Conservation (phyloP, 2,113 vertebrate species). For the Oncorhynchus gorbuscha region DNA sequence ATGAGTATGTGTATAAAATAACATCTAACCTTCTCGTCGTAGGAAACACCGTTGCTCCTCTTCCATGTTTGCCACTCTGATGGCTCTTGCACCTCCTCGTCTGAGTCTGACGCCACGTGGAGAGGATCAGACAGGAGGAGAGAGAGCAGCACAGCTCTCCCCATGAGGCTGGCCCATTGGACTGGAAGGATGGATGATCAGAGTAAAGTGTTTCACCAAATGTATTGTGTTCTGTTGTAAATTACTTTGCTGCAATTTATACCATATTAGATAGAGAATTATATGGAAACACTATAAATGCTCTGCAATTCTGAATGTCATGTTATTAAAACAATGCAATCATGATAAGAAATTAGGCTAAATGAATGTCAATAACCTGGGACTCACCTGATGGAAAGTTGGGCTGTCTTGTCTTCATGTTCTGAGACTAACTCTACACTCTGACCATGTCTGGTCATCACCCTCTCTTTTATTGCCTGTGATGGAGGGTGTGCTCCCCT, state of each 20-base stretch:
- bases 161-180: constrained; percentile 38
- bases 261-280: no score
- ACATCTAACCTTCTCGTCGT: constrained; percentile 56
- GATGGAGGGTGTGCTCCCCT: neutral
- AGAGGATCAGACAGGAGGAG: constrained; percentile 48
- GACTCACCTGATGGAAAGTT: constrained; percentile 53
- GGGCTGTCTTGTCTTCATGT: constrained; percentile 51
- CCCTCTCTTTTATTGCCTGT: constrained; percentile 52
- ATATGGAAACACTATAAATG: no score
- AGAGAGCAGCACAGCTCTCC: constrained; percentile 45
- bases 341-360: neutral
- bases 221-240: no score
- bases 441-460: constrained; percentile 11
- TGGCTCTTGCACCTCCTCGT: constrained; percentile 52
- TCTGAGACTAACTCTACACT: constrained; percentile 20
- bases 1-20: no score
- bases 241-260: neutral
- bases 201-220: neutral
- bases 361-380: neutral
- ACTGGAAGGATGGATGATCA: constrained; percentile 24
- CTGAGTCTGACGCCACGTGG: constrained; percentile 59
- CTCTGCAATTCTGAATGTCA: neutral
- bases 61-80: constrained; percentile 74
- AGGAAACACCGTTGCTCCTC: constrained; percentile 52
- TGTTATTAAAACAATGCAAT: no score